Base-by-base conservation (phyloP, 2,888 invertebrate genomes). In the Nudaria mundana region DNA sequence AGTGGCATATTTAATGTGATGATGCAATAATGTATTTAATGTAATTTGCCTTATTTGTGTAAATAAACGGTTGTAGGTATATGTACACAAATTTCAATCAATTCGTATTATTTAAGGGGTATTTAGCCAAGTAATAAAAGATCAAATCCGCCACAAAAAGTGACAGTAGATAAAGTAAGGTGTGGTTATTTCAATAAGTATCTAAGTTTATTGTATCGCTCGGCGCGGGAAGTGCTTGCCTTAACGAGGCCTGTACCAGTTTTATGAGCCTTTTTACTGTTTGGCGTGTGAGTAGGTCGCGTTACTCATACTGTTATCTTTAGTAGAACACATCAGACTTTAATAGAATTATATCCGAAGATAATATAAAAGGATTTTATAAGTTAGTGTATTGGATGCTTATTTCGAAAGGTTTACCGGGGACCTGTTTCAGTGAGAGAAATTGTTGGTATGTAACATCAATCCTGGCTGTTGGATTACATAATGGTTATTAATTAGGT, bases 101-200 rank as follows among this genome's bases (percentile, higher is more conserved):
- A 52, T 45, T 49, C 20, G 5, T 24, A 20, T 33, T 7, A n/a
- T n/a, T n/a, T n/a, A n/a, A n/a, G n/a, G n/a, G n/a, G n/a, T n/a
- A n/a, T n/a, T n/a, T n/a, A n/a, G n/a, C n/a, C n/a, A n/a, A n/a
- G 31, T 32, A 49, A 54, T 63, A 63, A 64, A 58, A 40, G 35
- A 29, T 28, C 24, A 31, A 29, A 20, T 20, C 28, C 22, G 25
- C 29, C 52, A 53, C 53, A 52, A 49, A 52, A 42, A 48, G 44
- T 31, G 43, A 41, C 37, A 31, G 44, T 37, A 50, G n/a, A n/a
- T 37, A 41, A 47, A 54, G 33, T 14, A 53, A 78, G 76, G 75
- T 73, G 78, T 64, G 69, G 71, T 75, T 74, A 74, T 72, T 75
- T 68, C 77, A 79, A 76, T 79, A 79, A 79, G n/a, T n/a, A n/a